Evolutionary conservation across 2,797 vertebrate species (phyloP), one percentile per base, ranked within the genome.

Genomic region (Enoplosus armatus): DNA sequence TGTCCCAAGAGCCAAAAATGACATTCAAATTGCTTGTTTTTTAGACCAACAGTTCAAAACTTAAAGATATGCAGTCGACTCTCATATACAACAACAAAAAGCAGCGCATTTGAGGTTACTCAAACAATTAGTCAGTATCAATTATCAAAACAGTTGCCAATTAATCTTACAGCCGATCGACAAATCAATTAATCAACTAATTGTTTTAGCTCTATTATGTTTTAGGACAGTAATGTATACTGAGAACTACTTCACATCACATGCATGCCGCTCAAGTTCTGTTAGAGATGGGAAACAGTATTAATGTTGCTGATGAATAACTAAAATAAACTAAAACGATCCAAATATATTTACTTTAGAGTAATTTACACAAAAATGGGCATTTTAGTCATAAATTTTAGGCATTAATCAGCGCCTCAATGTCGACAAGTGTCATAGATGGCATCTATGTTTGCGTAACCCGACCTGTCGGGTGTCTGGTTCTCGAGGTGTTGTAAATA

Each of bases 401-500:
- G 65, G 58, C 37, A 58, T 65, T 60, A 27, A 59, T 63, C 14
- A 29, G 2, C 33, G 15, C 11, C 33, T 68, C 33, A 24, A 0
- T 83, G 75, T 82, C 73, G 80, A 77, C 77, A 59, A 22, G 60
- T 86, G 69, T 63, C 56, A n/a, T 5, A 3, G 45, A 47, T 41
- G 8, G 39, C 15, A 18, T 82, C 31, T 74, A 22, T 72, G 62
- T 89, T 85, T 66, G 41, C 4, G 6, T 82, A 88, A 85, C 72
- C 68, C 72, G 9, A 58, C 76, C 58, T 77, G 39, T 10, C 10
- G 39, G 62, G 64, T 84, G n/a, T 85, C 73, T 39, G 54, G 58
- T 83, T 86, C 39, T 66, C 22, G 67, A 65, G 58, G 39, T 63
- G 70, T 31, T 77, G 61, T 87, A 78, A 89, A 86, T 91, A 72